Conservation (phyloP, 2,888 invertebrate species). For the Osedax frankpressi region DNA sequence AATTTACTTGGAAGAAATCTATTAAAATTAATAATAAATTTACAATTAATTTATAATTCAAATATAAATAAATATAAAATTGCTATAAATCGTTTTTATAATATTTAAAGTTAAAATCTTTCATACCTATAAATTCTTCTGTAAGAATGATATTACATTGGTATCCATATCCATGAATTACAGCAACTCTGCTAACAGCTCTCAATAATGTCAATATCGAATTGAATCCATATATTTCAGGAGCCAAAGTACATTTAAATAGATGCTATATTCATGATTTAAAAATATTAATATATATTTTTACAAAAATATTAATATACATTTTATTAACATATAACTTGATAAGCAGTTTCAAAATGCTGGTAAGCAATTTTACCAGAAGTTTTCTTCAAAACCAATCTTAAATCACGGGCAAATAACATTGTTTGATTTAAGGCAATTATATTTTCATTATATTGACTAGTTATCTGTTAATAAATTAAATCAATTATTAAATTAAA, state of each 20-base stretch:
- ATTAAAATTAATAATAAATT: not conserved
- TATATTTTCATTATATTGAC: not conserved
- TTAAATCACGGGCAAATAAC: constrained; percentile 51
- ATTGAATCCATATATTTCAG: constrained; percentile 51
- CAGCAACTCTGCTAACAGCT: constrained; percentile 51
- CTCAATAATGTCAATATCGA: constrained; percentile 50
- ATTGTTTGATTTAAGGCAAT: not conserved
- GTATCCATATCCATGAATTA: constrained; percentile 46
- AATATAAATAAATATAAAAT: not conserved
- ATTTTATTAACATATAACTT: no score
- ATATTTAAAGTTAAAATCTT: not conserved
- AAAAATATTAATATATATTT: no score
- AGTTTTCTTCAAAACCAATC: constrained; percentile 49
- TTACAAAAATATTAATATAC: no score
- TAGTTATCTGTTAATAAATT: not conserved
- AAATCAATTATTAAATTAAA: no score
- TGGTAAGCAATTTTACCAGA: constrained; percentile 47
- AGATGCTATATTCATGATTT: no score
- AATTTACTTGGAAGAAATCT: not conserved
- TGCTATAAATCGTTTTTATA: no score
- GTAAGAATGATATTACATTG: constrained; percentile 34
- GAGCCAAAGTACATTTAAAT: constrained; percentile 48
- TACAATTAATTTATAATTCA: not conserved
- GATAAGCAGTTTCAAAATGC: constrained; percentile 26
- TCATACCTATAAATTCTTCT: constrained; percentile 28